Evolutionary conservation across 2,113 vertebrate species (phyloP).

Genomic region (Atractosteus spatula): DNA sequence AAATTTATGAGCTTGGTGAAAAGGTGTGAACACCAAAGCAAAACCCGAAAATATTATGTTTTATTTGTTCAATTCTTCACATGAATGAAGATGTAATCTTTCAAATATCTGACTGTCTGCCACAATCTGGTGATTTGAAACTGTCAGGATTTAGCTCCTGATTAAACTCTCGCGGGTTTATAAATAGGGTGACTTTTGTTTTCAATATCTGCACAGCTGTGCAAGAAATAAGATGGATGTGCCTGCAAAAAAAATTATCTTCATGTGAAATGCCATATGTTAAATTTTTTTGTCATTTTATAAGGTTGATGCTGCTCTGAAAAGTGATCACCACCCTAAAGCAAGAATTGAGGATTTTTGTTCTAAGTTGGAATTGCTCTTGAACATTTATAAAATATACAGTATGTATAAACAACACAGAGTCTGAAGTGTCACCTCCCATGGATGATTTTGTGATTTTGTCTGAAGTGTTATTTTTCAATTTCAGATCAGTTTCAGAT

Average conservation of each 20-base stretch:
- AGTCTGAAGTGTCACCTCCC: no score
- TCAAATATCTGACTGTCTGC: constrained; percentile 5
- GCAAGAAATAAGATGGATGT: not conserved
- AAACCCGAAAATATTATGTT: constrained; percentile 15
- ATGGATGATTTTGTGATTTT: no score
- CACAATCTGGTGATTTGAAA: constrained; percentile 7
- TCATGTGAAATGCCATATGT: constrained; percentile 6
- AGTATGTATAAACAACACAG: no score
- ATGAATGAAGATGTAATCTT: constrained; percentile 21
- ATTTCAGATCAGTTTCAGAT: no score
- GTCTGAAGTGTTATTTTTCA: no score
- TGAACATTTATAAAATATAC: no score
- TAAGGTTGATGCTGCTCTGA: no score
- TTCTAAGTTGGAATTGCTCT: no score
- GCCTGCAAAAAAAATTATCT: not conserved
- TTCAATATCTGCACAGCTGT: constrained; percentile 2
- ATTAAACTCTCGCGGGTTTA: not conserved
- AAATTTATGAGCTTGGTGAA: constrained; percentile 2
- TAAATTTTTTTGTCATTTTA: not conserved
- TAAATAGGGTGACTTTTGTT: not conserved
- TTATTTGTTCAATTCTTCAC: constrained; percentile 7
- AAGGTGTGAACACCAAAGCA: constrained; percentile 11
- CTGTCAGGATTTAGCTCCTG: not conserved
- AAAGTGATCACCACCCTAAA: no score
- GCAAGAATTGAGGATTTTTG: no score